Evolutionary conservation across 2,888 invertebrate genomes (phyloP), one percentile per base, ranked within the genome.

Genomic region (Agrenia bidenticulata): DNA sequence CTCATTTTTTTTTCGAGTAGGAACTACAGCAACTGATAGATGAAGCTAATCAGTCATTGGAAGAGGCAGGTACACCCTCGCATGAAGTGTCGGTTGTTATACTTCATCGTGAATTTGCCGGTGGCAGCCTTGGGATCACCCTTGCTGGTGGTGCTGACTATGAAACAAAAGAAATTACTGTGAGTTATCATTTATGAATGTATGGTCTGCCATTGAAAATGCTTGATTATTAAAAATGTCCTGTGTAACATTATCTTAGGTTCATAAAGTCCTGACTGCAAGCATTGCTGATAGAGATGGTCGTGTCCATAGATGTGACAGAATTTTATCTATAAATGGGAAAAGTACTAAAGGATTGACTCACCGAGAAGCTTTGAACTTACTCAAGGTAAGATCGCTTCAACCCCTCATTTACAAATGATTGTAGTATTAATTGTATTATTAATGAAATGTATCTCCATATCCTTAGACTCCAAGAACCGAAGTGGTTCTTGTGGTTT

Each of bases 131-230:
- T 66, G 94, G 94, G 50, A 88, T 94, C 67, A 92, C 91, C 51
- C 82, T 94, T 75, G 92, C 92, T 59, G 94, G 94, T 65, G 94
- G 94, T 59, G 87, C 88, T 19, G 94, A 94, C 79, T 93, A 92
- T 79, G 94, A 94, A 83, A 88, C 89, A 77, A 94, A 92, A 82
- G 92, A 92, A 80, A 92, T 94, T 73, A 92, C 92, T 78, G 92
- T 91, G 80, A 82, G 86, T 7, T n/a, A n/a, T n/a, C n/a, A n/a
- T n/a, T n/a, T n/a, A n/a, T n/a, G n/a, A n/a, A n/a, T n/a, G n/a
- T n/a, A n/a, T n/a, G n/a, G n/a, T n/a, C n/a, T n/a, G n/a, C n/a
- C n/a, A n/a, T n/a, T n/a, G n/a, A n/a, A n/a, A n/a, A n/a, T n/a
- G n/a, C n/a, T 67, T 59, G 41, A 23, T 62, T 13, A 32, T 23